These are phyloP conservation scores for Tribolium madens DNA, from an alignment of 1,140 invertebrate species.

Conservation along the genomic window DNA sequence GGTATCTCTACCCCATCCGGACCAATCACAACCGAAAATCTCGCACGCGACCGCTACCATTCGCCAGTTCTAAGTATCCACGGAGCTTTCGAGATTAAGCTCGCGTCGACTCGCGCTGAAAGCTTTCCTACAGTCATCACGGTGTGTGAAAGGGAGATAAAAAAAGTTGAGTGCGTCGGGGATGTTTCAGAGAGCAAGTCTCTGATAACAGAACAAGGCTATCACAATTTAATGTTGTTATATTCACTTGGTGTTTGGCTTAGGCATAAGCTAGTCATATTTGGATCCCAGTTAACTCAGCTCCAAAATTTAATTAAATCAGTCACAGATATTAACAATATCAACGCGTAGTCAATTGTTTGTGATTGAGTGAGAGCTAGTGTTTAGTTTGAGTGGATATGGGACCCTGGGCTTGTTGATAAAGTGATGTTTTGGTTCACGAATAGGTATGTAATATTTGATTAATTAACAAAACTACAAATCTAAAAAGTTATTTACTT, in stretches of 20 bases:
- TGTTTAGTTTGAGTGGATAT: constrained; percentile 34
- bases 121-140: not conserved
- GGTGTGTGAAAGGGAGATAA: constrained; percentile 26
- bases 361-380: constrained; percentile 54
- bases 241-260: constrained; percentile 66
- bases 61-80: constrained; percentile 48
- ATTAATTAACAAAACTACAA: not conserved
- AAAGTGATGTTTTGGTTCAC: not conserved
- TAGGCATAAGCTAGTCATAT: constrained; percentile 66
- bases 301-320: constrained; percentile 66
- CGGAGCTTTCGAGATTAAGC: constrained; percentile 40
- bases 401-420: constrained; percentile 7
- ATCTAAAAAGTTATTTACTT: not conserved
- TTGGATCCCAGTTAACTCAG: constrained; percentile 64
- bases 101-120: constrained; percentile 17
- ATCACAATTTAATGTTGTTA: constrained; percentile 67
- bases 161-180: constrained; percentile 14
- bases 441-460: constrained; percentile 9
- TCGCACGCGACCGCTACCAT: constrained; percentile 50
- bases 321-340: constrained; percentile 67
- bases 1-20: constrained; percentile 32
- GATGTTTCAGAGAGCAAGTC: constrained; percentile 48
- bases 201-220: constrained; percentile 64
- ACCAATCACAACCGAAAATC: constrained; percentile 50
- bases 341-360: constrained; percentile 63